Base-by-base conservation (phyloP, 2,888 invertebrate genomes). In the Seira ritae region DNA sequence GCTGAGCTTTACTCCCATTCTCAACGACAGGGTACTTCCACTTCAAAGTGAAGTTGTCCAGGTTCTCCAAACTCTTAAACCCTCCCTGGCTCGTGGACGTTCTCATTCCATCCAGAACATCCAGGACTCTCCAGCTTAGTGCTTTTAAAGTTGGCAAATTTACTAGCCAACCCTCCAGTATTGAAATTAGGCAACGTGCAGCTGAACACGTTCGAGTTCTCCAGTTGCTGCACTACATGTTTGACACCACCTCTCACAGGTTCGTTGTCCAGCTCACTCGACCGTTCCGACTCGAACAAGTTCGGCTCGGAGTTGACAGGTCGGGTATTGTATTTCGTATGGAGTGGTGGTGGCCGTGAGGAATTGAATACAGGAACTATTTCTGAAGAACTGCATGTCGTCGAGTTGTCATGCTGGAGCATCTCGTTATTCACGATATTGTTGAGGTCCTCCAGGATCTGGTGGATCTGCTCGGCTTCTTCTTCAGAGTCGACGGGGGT, bases 391-490 rank as follows among this genome's bases (percentile, higher is more conserved):
- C 6, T 8, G 42, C 42, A 42, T 31, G 50, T 46, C 17, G 22
- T 31, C 2, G 37, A 17, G 4, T 8, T 20, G 23, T 55, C 55
- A 22, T 81, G 78, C 17, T 78, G 75, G 70, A 86, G 84, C 85
- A 87, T 85, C 79, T 88, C 87, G n/a, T 86, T 86, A 69, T 88
- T 88, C 23, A 88, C 87, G 71, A 88, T 88, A 70, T 88, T 88
- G 79, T 88, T 87, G 23, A 88, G 81, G 73, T 88, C 88, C 75
- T 88, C 87, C 4, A 88, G 69, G 46, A 88, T 88, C 71, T 88
- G 87, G 77, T 88, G 87, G 70, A 88, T 88, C 82, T 88, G 87
- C 72, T 88, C 88, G 0, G 87, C 88, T 75, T 88, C 88, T 75
- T 88, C 88, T 78, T 88, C 88, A 6, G 86, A 86, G 67, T 88